These are phyloP conservation scores for Zeus faber DNA, from an alignment of 2,113 vertebrate genomes.

Conservation along the genomic window DNA sequence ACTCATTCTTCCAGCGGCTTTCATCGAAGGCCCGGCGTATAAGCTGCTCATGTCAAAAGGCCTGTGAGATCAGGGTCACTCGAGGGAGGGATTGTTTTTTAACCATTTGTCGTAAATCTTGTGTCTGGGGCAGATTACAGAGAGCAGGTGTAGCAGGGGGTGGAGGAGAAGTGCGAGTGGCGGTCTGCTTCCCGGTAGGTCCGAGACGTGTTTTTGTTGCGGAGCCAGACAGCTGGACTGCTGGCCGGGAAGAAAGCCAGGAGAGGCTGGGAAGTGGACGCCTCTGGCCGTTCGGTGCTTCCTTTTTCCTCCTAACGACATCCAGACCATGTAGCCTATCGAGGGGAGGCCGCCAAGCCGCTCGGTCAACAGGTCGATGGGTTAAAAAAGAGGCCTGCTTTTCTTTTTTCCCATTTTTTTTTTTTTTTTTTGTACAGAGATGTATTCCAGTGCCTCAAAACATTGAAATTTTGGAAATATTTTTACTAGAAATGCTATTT, in stretches of 20 bases:
- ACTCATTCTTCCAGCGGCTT: constrained; percentile 37
- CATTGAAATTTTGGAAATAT: constrained; percentile 40
- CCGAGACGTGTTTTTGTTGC: constrained; percentile 34
- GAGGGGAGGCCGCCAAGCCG: constrained; percentile 28
- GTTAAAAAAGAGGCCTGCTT: constrained; percentile 8
- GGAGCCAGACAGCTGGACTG: constrained; percentile 74
- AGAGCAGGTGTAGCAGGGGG: constrained; percentile 25
- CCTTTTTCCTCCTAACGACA: constrained; percentile 21
- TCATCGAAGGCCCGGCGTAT: constrained; percentile 21
- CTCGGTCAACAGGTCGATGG: constrained; percentile 36
- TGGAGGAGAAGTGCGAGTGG: constrained; percentile 2
- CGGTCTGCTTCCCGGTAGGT: constrained; percentile 34
- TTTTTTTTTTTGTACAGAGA: constrained; percentile 66
- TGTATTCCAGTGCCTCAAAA: constrained; percentile 66
- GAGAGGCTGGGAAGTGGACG: constrained; percentile 23
- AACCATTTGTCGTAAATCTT: neutral
- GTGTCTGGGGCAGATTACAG: constrained; percentile 20
- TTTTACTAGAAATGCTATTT: constrained; percentile 53
- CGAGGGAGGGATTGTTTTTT: constrained; percentile 26
- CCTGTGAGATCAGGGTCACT: constrained; percentile 17
- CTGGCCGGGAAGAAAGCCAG: constrained; percentile 55
- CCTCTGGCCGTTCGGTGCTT: constrained; percentile 22
- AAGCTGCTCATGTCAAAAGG: no score
- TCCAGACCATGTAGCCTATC: constrained; percentile 22
- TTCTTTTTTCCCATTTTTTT: constrained; percentile 42